phyloP scores from a whole-genome alignment of 2,113 vertebrate species.

The Mungos mungo region DNA sequence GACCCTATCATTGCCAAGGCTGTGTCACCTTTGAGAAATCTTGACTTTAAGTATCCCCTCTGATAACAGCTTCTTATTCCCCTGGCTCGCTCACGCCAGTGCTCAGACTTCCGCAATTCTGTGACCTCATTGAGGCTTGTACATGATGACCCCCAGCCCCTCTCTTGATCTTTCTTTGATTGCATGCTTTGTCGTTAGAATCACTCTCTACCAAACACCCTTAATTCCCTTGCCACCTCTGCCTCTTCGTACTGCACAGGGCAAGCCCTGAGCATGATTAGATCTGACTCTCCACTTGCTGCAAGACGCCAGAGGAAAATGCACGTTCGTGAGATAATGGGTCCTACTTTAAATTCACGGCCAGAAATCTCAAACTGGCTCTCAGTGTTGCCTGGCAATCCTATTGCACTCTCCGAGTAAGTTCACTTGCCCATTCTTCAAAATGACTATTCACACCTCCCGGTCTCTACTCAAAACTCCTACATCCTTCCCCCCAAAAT shows the following conservation, averaged over 20 bases:
- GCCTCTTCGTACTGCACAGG: neutral
- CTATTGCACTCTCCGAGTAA: neutral
- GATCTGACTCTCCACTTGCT: neutral
- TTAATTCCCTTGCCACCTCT: neutral
- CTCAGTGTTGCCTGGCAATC: conserved; percentile 34
- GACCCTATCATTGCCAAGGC: neutral
- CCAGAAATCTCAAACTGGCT: conserved; percentile 23
- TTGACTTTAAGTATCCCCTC: neutral
- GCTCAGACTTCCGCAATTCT: neutral
- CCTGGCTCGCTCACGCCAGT: neutral
- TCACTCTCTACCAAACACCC: neutral
- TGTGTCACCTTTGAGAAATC: neutral
- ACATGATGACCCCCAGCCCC: neutral
- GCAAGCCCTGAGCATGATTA: neutral
- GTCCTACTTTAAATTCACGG: neutral
- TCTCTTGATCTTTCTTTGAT: neutral
- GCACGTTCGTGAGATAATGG: neutral
- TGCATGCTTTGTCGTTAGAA: neutral
- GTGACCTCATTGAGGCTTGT: neutral
- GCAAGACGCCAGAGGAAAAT: neutral
- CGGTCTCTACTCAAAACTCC: conserved; percentile 33
- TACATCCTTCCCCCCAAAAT: neutral
- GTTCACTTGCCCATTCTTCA: neutral
- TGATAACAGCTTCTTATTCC: neutral
- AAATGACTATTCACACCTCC: conserved; percentile 36